Evolutionary conservation across 2,888 invertebrate genomes (phyloP), one percentile per base, ranked within the genome.

Genomic region (Eudemis profundana): DNA sequence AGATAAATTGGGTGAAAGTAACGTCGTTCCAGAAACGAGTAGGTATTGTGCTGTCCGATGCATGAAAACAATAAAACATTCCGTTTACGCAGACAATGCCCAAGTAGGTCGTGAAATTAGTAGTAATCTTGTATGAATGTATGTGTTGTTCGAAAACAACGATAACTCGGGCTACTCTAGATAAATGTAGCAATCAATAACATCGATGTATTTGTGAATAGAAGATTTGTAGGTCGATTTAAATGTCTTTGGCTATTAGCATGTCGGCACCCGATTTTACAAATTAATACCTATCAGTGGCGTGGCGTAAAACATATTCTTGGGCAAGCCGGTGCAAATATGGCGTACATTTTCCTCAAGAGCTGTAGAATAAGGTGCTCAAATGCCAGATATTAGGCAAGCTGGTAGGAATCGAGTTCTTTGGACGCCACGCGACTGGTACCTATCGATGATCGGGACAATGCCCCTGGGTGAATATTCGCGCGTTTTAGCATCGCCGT

Each of bases 1-100:
- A 69, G 76, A 76, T 77, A 77, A 79, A 81, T 78, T 75, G 72
- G 72, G 75, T 73, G 77, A 78, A 78, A 78, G 73, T 68, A 70
- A 72, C 69, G 74, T 74, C 74, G 74, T 77, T 74, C 69, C 69
- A 65, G 63, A 69, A 57, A 63, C 61, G 59, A 44, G 51, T 69
- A 60, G 60, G 65, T 65, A 65, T 53, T 65, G 59, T 62, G 46
- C 64, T 68, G 69, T 69, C 70, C 69, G 65, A 73, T 70, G 46
- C 60, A 69, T 72, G 70, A 66, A 72, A 69, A 69, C 72, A 70
- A 76, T 74, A 78, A 71, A 65, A 72, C 65, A 68, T 47, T 46
- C 49, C 51, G 63, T 64, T 67, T 67, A 42, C 60, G 51, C 49
- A 59, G 15, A 61, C 65, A 65, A 65, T 47, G 47, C 40, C 14